These are phyloP conservation scores for Papilio glaucus DNA, from an alignment of 1,140 invertebrate genomes.

Conservation along the genomic window DNA sequence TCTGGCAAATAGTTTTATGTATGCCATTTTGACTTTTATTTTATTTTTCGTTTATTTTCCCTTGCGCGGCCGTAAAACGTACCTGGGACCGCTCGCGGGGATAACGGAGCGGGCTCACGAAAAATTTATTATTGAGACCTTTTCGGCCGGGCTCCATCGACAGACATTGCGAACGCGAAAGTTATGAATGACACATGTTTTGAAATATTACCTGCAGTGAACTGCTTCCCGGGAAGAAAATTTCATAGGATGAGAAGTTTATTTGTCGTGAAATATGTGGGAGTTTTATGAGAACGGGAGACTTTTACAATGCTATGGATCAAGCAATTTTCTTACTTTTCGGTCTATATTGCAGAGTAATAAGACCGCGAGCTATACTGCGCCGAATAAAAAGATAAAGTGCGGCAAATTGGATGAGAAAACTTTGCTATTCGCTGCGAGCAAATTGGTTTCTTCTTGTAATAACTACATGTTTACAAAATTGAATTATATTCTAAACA, in stretches of 20 bases:
- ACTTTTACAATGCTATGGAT: constrained; percentile 78
- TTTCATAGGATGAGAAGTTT: constrained; percentile 80
- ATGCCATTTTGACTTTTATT: constrained; percentile 82
- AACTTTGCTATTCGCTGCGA: constrained; percentile 65
- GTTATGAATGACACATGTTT: constrained; percentile 84
- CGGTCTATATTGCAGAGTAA: constrained; percentile 72
- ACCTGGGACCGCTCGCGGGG: constrained; percentile 75
- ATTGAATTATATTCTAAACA: constrained; percentile 32
- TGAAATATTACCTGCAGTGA: constrained; percentile 82
- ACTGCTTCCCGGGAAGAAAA: constrained; percentile 75
- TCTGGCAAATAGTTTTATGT: constrained; percentile 81
- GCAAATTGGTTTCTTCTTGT: constrained; percentile 43
- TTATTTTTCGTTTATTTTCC: constrained; percentile 83
- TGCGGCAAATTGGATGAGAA: constrained; percentile 78
- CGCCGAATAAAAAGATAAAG: constrained; percentile 72
- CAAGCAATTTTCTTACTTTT: constrained; percentile 75
- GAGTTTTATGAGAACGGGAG: constrained; percentile 75
- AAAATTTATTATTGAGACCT: constrained; percentile 83
- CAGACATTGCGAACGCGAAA: constrained; percentile 82
- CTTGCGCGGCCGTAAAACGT: constrained; percentile 81
- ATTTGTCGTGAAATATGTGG: constrained; percentile 82
- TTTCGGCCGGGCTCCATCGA: constrained; percentile 80
- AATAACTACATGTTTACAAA: constrained; percentile 42
- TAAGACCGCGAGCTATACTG: constrained; percentile 63
- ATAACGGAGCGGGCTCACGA: constrained; percentile 78